Conservation (phyloP, 2,797 vertebrate species). For the Etheostoma nigrum region DNA sequence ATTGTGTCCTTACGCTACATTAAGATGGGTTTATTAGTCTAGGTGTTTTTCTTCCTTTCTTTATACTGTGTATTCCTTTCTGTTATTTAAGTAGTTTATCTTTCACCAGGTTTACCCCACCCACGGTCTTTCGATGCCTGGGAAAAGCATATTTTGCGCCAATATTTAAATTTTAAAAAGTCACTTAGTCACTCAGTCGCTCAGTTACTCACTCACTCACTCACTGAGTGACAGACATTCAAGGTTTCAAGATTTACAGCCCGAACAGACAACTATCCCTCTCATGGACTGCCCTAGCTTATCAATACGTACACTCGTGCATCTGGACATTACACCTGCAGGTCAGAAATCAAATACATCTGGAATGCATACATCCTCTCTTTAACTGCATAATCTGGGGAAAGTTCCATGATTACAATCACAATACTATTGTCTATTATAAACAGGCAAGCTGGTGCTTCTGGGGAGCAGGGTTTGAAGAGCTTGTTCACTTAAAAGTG, state of each 20-base stretch:
- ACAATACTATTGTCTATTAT: conserved; percentile 78
- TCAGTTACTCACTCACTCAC: too few relatives aligned
- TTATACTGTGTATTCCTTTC: too few relatives aligned
- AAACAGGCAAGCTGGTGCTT: conserved; percentile 67
- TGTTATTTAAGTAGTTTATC: too few relatives aligned
- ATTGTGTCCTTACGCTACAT: too few relatives aligned
- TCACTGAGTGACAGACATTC: too few relatives aligned
- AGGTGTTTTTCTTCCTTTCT: too few relatives aligned
- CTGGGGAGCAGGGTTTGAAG: conserved; percentile 72
- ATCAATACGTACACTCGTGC: neutral
- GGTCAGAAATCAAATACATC: conserved; percentile 60
- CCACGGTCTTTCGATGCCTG: too few relatives aligned
- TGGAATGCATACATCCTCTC: conserved; percentile 50
- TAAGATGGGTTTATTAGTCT: too few relatives aligned
- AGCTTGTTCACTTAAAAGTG: conserved; percentile 75
- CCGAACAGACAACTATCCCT: neutral
- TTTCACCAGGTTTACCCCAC: too few relatives aligned
- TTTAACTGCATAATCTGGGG: conserved; percentile 50
- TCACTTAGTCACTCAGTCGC: too few relatives aligned
- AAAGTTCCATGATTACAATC: conserved; percentile 78
- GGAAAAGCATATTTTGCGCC: too few relatives aligned
- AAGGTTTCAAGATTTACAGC: neutral
- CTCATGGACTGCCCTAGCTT: conserved; percentile 8
- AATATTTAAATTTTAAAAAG: too few relatives aligned
- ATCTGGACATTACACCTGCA: conserved; percentile 64